Percentiles rank a stretch among this genome's conserved stretches.
Evolutionary conservation across 2,888 invertebrate genomes (phyloP).

Genomic region (Lochmaea crataegi): DNA sequence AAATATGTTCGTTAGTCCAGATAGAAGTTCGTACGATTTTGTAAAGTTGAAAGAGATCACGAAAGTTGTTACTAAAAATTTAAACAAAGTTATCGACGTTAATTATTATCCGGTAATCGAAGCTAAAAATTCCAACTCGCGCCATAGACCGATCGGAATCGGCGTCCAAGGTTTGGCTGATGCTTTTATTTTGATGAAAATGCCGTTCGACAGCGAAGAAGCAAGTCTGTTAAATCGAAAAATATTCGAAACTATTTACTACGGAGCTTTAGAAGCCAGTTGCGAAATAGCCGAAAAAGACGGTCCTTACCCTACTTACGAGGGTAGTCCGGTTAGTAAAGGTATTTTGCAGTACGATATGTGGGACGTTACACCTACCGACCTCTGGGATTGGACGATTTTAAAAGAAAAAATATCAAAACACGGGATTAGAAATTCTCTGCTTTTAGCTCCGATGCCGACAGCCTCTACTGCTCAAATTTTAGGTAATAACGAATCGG

Average conservation of each 20-base stretch:
- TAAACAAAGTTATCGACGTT: constrained; percentile 97
- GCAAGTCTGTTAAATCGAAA: constrained; percentile 90
- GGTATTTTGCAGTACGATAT: constrained; percentile 97
- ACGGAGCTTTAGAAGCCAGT: constrained; percentile 95
- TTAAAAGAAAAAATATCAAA: constrained; percentile 87
- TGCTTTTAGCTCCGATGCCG: constrained; percentile 95
- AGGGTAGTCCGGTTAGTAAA: constrained; percentile 90
- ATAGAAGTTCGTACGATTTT: constrained; percentile 87
- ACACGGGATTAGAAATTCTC: constrained; percentile 92
- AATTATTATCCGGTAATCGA: constrained; percentile 96
- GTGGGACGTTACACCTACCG: constrained; percentile 92
- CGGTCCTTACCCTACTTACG: constrained; percentile 92
- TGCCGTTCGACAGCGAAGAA: constrained; percentile 90
- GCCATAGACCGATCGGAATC: constrained; percentile 89
- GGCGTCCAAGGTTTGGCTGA: constrained; percentile 97
- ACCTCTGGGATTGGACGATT: constrained; percentile 89
- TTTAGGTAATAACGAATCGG: constrained; percentile 97
- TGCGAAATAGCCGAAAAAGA: constrained; percentile 89
- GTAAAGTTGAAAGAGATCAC: constrained; percentile 86
- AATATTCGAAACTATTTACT: constrained; percentile 98
- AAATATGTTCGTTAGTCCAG: constrained; percentile 88
- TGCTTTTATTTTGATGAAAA: constrained; percentile 92
- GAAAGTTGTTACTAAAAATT: constrained; percentile 88
- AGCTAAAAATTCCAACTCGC: constrained; percentile 86
- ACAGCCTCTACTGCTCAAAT: constrained; percentile 99